phyloP scores from a whole-genome alignment of 2,888 invertebrate genomes.

The Harmothoe impar region DNA sequence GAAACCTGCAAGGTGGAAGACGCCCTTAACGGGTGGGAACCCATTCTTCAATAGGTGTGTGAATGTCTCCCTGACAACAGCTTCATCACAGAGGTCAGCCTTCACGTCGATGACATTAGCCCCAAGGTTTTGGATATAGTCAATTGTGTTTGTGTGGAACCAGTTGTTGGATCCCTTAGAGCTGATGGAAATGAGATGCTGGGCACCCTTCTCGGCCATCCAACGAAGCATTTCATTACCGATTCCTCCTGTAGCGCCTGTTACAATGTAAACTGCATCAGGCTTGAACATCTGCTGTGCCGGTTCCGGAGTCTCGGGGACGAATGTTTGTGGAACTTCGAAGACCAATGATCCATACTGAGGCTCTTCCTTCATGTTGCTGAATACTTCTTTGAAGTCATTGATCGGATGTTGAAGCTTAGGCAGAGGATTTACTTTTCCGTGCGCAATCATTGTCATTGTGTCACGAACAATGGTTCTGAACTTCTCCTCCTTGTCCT shows the following conservation, averaged over 20 bases:
- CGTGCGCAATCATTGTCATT: conserved; percentile 19
- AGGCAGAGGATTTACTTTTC: conserved; percentile 54
- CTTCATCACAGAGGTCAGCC: conserved; percentile 52
- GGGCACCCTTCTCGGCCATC: conserved; percentile 62
- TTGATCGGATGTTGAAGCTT: conserved; percentile 1
- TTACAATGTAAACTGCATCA: conserved; percentile 44
- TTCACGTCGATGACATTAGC: conserved; percentile 24
- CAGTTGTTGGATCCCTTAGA: background rate
- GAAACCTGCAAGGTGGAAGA: conserved; percentile 53
- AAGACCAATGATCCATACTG: conserved; percentile 62
- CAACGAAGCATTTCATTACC: conserved; percentile 39
- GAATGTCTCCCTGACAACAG: background rate
- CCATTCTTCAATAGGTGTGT: background rate
- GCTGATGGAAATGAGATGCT: conserved; percentile 35
- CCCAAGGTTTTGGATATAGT: conserved; percentile 33
- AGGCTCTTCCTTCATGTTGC: conserved; percentile 36
- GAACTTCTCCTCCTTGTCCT: conserved; percentile 46
- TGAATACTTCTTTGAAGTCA: conserved; percentile 54
- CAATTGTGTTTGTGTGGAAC: conserved; percentile 35
- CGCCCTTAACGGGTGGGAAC: background rate
- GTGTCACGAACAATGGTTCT: conserved; percentile 16
- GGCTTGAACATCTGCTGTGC: conserved; percentile 8
- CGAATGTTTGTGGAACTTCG: conserved; percentile 19
- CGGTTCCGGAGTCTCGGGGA: conserved; percentile 33
- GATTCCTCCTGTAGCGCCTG: conserved; percentile 55